phyloP scores from a whole-genome alignment of 2,113 vertebrate genomes.

The Sinosuthora webbiana region DNA sequence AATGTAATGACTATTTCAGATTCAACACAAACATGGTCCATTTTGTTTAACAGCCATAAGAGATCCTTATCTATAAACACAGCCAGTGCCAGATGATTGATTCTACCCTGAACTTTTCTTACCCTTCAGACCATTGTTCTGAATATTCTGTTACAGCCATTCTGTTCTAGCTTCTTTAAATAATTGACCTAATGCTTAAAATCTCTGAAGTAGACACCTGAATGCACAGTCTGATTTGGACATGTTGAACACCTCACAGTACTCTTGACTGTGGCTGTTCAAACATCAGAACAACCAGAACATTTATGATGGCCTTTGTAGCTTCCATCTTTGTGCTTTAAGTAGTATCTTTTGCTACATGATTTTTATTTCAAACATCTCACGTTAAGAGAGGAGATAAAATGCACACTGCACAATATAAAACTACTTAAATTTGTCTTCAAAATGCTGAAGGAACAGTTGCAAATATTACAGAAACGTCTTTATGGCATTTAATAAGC shows the following conservation, averaged over 20 bases:
- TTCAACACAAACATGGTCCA: not conserved
- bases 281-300: not conserved
- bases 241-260: not conserved
- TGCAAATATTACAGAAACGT: not conserved
- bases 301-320: not conserved
- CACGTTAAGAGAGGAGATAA: not conserved
- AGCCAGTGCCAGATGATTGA: not conserved
- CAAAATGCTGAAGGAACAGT: not conserved
- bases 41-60: not conserved
- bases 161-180: not conserved
- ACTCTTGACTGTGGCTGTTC: not conserved
- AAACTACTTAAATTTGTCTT: not conserved
- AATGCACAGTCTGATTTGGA: not conserved
- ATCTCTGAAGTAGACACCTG: not conserved
- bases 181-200: not conserved
- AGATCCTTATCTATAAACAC: not conserved
- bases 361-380: not conserved
- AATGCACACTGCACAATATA: not conserved
- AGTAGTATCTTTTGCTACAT: fast-evolving
- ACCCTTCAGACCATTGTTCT: not conserved
- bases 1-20: not conserved
- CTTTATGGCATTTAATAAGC: not conserved
- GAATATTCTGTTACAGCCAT: too few relatives aligned
- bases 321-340: not conserved
- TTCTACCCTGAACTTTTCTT: not conserved